phyloP scores from a whole-genome alignment of 2,797 vertebrate genomes.

The Gastrophryne carolinensis region DNA sequence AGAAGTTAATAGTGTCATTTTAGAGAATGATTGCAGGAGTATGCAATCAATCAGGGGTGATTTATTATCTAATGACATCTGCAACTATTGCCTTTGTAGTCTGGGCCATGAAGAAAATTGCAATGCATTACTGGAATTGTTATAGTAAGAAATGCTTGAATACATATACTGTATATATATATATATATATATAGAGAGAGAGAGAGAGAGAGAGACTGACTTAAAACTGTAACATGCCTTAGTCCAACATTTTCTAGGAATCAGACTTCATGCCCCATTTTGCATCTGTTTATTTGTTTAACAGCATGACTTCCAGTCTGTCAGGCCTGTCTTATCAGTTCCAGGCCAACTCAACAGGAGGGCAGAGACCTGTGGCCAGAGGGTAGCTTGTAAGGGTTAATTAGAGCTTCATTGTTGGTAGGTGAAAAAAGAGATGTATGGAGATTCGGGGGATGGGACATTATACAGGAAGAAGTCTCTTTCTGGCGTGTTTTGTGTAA shows the following conservation, averaged over 20 bases:
- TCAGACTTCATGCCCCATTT: neutral
- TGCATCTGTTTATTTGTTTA: slow-evolving; percentile 27
- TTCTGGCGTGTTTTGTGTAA: neutral
- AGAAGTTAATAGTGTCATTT: too few species aligned
- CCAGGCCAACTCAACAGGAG: neutral
- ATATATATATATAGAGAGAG: too few species aligned
- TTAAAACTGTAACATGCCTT: neutral
- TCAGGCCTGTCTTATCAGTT: slow-evolving; percentile 45
- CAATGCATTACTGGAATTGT: too few species aligned
- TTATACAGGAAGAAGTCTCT: neutral
- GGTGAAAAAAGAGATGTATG: accelerated
- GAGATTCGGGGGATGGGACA: neutral
- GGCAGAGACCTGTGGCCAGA: neutral
- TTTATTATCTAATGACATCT: too few species aligned
- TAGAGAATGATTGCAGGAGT: too few species aligned
- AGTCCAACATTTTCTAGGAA: neutral
- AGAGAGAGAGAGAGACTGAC: too few species aligned
- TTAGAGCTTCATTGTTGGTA: neutral
- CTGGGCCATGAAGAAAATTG: too few species aligned
- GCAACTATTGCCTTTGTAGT: too few species aligned
- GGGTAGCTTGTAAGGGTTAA: neutral
- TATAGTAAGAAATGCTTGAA: too few species aligned
- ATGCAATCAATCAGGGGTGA: too few species aligned
- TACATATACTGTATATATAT: too few species aligned
- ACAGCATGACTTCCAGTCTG: neutral